Conservation (phyloP, 2,797 vertebrate species). For the Pseudopleuronectes americanus region DNA sequence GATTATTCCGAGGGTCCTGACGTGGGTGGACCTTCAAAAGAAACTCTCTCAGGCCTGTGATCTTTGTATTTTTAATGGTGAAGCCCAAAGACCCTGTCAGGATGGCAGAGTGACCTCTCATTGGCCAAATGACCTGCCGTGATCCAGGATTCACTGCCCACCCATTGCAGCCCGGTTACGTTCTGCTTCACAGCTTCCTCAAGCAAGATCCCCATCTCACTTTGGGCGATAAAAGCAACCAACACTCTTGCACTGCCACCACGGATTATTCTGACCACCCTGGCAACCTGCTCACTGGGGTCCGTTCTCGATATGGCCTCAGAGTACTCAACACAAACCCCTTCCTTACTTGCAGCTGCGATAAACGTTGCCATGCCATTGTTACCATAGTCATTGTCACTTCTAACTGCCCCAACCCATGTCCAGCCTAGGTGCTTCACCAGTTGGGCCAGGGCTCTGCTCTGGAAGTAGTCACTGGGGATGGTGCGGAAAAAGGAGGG, state of each 20-base stretch:
- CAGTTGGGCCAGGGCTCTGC: conserved; percentile 81
- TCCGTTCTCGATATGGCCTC: conserved; percentile 82
- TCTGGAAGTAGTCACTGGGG: conserved; percentile 83
- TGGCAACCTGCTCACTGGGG: conserved; percentile 56
- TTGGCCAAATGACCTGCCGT: conserved; percentile 74
- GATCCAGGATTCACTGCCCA: conserved; percentile 86
- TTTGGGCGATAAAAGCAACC: conserved; percentile 81
- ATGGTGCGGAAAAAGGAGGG: conserved; percentile 85
- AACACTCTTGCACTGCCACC: conserved; percentile 77
- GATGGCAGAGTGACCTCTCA: conserved; percentile 64
- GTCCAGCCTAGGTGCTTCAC: conserved; percentile 84
- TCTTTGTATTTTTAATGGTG: conserved; percentile 76
- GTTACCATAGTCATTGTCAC: conserved; percentile 84
- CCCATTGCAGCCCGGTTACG: conserved; percentile 82
- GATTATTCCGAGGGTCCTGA: conserved; percentile 61
- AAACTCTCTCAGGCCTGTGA: conserved; percentile 77
- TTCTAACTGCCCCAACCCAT: conserved; percentile 83
- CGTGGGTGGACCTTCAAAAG: conserved; percentile 76
- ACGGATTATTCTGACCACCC: conserved; percentile 75
- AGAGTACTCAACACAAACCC: conserved; percentile 83
- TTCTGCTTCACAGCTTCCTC: conserved; percentile 81
- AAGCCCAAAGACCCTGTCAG: conserved; percentile 82
- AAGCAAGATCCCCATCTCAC: conserved; percentile 79
- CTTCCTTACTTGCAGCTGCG: conserved; percentile 73
- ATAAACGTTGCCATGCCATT: conserved; percentile 82